phyloP scores from a whole-genome alignment of 2,113 vertebrate species.

The Piaya cayana region DNA sequence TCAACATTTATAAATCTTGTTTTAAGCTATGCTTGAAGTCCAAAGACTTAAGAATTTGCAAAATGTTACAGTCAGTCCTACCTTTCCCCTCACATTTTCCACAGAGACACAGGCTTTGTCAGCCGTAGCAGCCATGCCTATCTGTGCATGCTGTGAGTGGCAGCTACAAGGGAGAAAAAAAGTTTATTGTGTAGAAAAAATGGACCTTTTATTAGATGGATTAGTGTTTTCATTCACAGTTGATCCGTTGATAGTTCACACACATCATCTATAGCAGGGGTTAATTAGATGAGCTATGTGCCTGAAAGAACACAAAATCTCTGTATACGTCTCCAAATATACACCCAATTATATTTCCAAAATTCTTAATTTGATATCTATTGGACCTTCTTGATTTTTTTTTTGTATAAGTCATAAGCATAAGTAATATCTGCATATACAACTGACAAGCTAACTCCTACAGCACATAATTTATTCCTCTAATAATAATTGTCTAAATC shows the following conservation, averaged over 20 bases:
- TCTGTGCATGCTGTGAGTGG: background rate
- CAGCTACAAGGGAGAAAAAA: background rate
- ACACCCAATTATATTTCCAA: background rate
- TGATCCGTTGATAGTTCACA: background rate
- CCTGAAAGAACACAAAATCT: background rate
- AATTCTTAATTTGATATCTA: background rate
- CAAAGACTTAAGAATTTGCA: background rate
- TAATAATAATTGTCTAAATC: background rate
- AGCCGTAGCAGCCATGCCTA: background rate
- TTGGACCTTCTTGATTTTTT: background rate
- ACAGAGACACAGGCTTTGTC: background rate
- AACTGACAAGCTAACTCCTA: background rate
- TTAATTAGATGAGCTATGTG: background rate
- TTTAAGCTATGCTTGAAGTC: background rate
- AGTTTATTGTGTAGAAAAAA: background rate
- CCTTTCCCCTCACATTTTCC: background rate
- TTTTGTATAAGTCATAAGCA: background rate
- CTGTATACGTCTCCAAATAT: background rate
- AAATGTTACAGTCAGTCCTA: background rate
- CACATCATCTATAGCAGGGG: background rate
- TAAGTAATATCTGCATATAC: background rate
- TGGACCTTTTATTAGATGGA: background rate
- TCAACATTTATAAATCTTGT: background rate
- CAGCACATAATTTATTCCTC: background rate
- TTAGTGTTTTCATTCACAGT: background rate